Evolutionary conservation across 2,888 invertebrate species (phyloP), one percentile per base, ranked within the genome.

Genomic region (Nephrotoma appendiculata): DNA sequence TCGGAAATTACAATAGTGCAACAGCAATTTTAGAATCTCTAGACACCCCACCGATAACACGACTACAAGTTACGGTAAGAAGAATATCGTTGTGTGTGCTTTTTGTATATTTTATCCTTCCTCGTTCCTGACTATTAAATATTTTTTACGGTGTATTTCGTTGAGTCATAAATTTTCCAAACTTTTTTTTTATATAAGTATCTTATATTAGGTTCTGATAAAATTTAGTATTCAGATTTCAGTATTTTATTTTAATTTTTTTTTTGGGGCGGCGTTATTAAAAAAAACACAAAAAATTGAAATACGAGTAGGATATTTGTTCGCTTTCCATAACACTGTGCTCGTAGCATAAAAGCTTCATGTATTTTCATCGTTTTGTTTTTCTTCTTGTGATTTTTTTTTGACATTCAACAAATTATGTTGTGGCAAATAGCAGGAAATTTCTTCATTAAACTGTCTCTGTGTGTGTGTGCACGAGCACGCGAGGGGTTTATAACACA

Each of bases 1-100:
- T 92, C 86, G 92, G 92, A 86, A 92, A 92, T 89, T 92, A 92
- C 88, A 92, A 92, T 87, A 92, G 92, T 88, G 92, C 91, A 87
- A 92, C 91, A 86, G 90, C 91, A 87, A 92, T 92, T 88, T 88
- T 92, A 87, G 92, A 92, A 89, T 90, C 92, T 9, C 88, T 91
- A 86, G 91, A 91, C 88, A 91, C 91, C 44, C 91, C 91, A 86
- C 90, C 92, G 45, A 91, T 92, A 88, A 91, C 91, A 86, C 89
- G 92, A 88, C 90, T 92, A 41, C 91, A 92, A 90, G 89, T 91
- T 87, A 91, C 91, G 90, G 91, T 92, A 89, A 90, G 85, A 15
- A 15, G 6, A 85, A 19, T 45, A 43, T 9, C 41, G 83, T 15
- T 52, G 1, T 31, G 31, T 31, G 31, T 52, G 52, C 9, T 19